Percentiles rank a stretch among this genome's conserved stretches.
Evolutionary conservation across 1,140 invertebrate genomes (phyloP).

Genomic region (Nebria ingens): DNA sequence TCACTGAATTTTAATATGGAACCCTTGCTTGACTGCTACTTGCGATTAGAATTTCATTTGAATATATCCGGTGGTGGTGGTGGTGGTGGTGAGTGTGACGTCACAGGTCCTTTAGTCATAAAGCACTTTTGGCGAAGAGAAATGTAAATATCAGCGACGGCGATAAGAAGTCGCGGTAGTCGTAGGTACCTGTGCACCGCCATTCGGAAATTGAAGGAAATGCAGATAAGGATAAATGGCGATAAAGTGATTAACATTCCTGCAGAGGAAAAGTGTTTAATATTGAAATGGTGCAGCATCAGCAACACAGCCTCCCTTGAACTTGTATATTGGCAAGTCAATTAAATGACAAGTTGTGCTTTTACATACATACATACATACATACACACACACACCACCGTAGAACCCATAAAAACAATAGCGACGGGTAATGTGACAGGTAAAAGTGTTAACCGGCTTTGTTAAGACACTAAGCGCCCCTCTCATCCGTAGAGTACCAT

Average conservation of each 20-base stretch:
- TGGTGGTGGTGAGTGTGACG: background rate
- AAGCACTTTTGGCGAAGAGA: slow-evolving; percentile 9
- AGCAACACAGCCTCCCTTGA: no score
- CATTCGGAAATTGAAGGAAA: slow-evolving; percentile 21
- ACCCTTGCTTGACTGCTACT: background rate
- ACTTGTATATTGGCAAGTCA: no score
- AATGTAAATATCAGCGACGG: slow-evolving; percentile 18
- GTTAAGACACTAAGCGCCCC: no score
- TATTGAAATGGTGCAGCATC: slow-evolving; percentile 7
- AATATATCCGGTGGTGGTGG: slow-evolving; percentile 17
- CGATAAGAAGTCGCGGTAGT: slow-evolving; percentile 12
- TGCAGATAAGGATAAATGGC: slow-evolving; percentile 20
- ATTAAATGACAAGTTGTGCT: no score
- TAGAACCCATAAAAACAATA: no score
- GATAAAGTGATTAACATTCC: slow-evolving; percentile 19
- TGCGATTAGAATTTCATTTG: slow-evolving; percentile 21
- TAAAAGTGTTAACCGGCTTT: no score
- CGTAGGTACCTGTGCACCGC: background rate
- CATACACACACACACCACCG: no score
- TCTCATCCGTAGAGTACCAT: no score
- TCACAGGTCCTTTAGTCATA: background rate
- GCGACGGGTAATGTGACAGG: no score
- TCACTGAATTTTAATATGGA: no score
- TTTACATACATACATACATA: no score
- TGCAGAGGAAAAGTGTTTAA: slow-evolving; percentile 6